These are phyloP conservation scores for Didymodactylos carnosus DNA, from an alignment of 2,888 invertebrate species.

Conservation along the genomic window DNA sequence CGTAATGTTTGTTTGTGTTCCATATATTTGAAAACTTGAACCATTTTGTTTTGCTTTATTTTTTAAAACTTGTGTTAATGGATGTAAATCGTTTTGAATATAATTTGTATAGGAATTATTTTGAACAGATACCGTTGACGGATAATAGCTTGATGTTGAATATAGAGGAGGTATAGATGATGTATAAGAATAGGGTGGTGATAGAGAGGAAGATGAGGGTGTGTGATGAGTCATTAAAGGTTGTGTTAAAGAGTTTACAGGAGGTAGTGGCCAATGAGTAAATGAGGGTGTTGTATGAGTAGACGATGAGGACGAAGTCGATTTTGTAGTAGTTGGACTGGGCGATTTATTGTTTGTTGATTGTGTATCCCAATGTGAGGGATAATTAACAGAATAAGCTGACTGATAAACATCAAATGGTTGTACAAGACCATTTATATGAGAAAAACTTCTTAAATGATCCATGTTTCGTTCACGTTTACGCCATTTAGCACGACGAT, in stretches of 20 bases:
- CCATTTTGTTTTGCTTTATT: not conserved
- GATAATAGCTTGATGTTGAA: not conserved
- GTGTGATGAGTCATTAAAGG: no score
- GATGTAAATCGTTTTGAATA: not conserved
- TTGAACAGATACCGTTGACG: not conserved
- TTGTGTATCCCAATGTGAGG: not conserved
- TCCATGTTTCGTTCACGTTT: conserved; percentile 35
- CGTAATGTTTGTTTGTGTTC: no score
- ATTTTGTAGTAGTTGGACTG: not conserved
- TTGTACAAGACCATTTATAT: conserved; percentile 3
- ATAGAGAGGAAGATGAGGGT: no score
- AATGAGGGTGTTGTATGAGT: not conserved
- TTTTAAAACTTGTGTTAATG: not conserved
- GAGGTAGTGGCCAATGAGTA: not conserved
- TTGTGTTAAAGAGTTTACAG: not conserved
- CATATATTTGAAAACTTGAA: not conserved
- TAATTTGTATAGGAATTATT: not conserved
- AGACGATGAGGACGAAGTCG: not conserved
- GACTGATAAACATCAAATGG: conserved; percentile 11
- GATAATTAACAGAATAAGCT: not conserved
- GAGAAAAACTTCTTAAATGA: conserved; percentile 5
- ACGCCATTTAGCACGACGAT: conserved; percentile 34
- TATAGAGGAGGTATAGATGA: not conserved
- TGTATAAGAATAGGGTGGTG: not conserved
- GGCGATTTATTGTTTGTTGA: not conserved